Conservation (phyloP, 1,140 invertebrate genomes). For the Drosophila cardini region DNA sequence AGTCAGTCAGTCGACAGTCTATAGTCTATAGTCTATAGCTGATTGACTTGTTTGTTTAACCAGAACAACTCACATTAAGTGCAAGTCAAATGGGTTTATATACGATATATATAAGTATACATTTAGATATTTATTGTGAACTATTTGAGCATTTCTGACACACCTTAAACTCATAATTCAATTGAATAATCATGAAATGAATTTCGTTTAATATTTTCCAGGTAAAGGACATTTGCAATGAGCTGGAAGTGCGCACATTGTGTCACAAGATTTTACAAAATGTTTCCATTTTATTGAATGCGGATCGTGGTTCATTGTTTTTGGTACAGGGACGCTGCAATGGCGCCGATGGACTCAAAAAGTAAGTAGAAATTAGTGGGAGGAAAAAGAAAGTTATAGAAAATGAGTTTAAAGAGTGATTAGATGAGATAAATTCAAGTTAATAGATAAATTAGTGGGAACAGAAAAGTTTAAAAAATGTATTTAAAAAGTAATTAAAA, state of each 20-base stretch:
- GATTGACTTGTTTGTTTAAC: constrained; percentile 34
- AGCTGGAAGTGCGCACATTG: constrained; percentile 95
- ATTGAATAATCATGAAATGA: constrained; percentile 13
- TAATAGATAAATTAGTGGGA: background rate
- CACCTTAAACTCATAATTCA: constrained; percentile 26
- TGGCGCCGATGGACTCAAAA: constrained; percentile 80
- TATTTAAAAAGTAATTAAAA: too few species aligned
- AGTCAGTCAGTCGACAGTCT: background rate
- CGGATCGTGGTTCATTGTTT: constrained; percentile 96
- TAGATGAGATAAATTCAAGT: background rate
- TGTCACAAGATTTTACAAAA: constrained; percentile 99
- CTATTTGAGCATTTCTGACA: constrained; percentile 10
- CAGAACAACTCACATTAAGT: constrained; percentile 17
- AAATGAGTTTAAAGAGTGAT: background rate
- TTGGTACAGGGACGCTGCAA: constrained; percentile 92
- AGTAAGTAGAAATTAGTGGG: constrained; percentile 62
- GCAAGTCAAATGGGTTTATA: constrained; percentile 3
- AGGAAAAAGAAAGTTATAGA: background rate
- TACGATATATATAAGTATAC: too few species aligned
- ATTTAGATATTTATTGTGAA: constrained; percentile 12
- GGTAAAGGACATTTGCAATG: constrained; percentile 98
- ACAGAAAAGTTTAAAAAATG: background rate
- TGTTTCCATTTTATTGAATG: constrained; percentile 95
- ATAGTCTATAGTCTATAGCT: constrained; percentile 22
- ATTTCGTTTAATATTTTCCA: constrained; percentile 64